Base-by-base conservation (phyloP, 2,797 vertebrate genomes). In the Sciaenops ocellatus region DNA sequence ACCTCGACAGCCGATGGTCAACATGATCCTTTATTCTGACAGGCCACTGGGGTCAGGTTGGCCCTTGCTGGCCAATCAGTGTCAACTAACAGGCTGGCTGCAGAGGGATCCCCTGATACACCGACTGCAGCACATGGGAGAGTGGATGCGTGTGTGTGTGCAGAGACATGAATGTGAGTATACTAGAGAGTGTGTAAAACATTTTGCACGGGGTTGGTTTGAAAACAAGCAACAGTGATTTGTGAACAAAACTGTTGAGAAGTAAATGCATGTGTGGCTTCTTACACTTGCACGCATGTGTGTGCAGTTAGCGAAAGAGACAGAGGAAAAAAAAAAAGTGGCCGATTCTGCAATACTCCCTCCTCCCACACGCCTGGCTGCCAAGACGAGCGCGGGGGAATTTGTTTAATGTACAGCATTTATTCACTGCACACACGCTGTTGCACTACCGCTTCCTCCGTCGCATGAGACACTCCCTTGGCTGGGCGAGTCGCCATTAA, bases 361-460 rank as follows among this genome's bases (percentile, higher is more conserved):
- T 77, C 78, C 85, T 86, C 87, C 89, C 75, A 88, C 82, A 87
- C 18, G 85, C 90, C 87, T 70, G 72, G 76, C 90, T 94, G 93
- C 89, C 91, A 92, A 93, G 92, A 92, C n/a, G 34, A 90, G 86
- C 79, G 47, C 61, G 48, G 86, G 85, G 89, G 90, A 93, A 92
- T 94, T 90, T 91, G 89, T 94, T 91, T 93, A 95, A 94, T 91
- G 90, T 92, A 93, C 90, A 90, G 87, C 89, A 91, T 93, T 95
- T 94, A 94, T 93, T 93, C 89, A 85, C 73, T 61, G 86, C 91
- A 92, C 91, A 92, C 92, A 92, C 54, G 89, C 92, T 93, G 93
- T 86, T 93, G 86, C 84, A 93, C 92, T 92, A 90, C 92, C 90
- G 86, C 91, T 93, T 92, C 91, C 91, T 86, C 85, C 82, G 48